Evolutionary conservation across 2,888 invertebrate species (phyloP), one percentile per base, ranked within the genome.

Genomic region (Melipona bicolor): DNA sequence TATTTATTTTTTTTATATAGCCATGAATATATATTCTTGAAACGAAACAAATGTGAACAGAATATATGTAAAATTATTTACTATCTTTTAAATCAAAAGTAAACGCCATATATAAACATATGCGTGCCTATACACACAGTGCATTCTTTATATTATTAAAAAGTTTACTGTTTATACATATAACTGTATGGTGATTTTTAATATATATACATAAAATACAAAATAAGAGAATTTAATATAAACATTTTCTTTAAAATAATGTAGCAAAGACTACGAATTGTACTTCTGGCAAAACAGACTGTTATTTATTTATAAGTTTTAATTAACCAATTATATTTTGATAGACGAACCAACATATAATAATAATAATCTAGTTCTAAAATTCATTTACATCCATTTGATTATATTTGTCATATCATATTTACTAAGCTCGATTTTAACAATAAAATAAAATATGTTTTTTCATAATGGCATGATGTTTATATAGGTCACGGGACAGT

Each of bases 1-100:
- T 32, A 73, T 69, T 56, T 54, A 21, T 68, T 61, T 50, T 32
- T 79, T 69, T 50, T 32, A 17, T 27, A 19, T 56, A 24, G 24
- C 50, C 5, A 64, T 21, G 27, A 27, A 27, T 27, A 27, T 27
- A 27, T 27, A 24, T 24, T 24, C 21, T 19, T 11, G 13, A 27
- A 70, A 50, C 15, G 24, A 36, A 71, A n/a, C 19, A 61, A 13
- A 36, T 62, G 27, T 32, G 9, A 62, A 61, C 24, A 36, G 59
- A 24, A 56, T 74, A 56, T 49, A 59, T n/a, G 4, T 15, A 6
- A 36, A 5, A 36, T 36, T 43, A 13, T 65, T 65, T 6, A n/a
- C 3, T 43, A n/a, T 15, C 5, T 65, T 43, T 13, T 43, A 36
- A 65, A 36, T 65, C 15, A 65, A 65, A 43, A 11, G 13, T 65